Base-by-base conservation (phyloP, 2,797 vertebrate species). In the Phoxinus dragarum region DNA sequence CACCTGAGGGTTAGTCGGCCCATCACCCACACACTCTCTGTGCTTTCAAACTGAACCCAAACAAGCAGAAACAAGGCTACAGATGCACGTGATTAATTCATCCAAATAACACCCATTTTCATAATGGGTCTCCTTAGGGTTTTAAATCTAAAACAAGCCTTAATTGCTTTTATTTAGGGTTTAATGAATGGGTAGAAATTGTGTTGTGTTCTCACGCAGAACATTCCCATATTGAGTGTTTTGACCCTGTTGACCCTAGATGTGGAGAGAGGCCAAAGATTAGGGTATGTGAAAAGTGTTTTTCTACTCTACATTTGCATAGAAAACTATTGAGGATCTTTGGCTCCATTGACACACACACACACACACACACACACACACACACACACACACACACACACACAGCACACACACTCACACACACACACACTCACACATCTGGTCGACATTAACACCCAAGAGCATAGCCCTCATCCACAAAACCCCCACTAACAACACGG, bases 361-460 rank as follows among this genome's bases (percentile, higher is more conserved):
- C 40, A 42, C 8, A 40, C 40, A 40, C 38, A 40, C 38, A 8
- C 38, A 40, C 40, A 40, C 40, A 9, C 40, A 40, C 40, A 40
- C 38, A 7, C 38, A 40, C 36, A 38, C 36, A 38, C 36, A 38
- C 36, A 38, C 36, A 38, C 36, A 38, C 27, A 27, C 27, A 27
- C 27, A 27, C 27, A 27, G n/a, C 36, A 38, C 36, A 38, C 36
- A 38, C 36, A 38, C 36, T 9, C 7, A 40, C 40, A 40, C 38
- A 40, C 6, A 40, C 40, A 42, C 40, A 42, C 40, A 91, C 86
- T 84, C 88, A 75, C 88, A 91, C 94, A 95, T 94, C 94, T 95
- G 94, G 91, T n/a, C 85, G 75, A 87, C 64, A 90, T 95, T 95
- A 94, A 80, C 91, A 91, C 90, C 92, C 91, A 86, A 68, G 88